Base-by-base conservation (phyloP, 2,888 invertebrate genomes). In the Drosophila limbata region DNA sequence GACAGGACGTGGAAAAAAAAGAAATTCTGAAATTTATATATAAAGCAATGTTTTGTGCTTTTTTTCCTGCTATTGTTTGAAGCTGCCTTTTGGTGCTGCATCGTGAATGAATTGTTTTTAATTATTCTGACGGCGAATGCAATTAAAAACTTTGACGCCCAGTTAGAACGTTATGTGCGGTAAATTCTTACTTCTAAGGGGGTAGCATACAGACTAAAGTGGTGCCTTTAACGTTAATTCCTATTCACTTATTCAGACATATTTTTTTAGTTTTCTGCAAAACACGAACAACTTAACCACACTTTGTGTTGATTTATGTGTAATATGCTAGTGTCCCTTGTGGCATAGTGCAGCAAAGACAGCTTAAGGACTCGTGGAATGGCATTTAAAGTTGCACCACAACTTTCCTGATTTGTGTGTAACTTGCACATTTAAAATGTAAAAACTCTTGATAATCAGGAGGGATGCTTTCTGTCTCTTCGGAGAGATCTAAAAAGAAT, bases 341-440 rank as follows among this genome's bases (percentile, higher is more conserved):
- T 56, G 69, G 48, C 73, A 19, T 40, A 35, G 51, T 40, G 45
- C 37, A 35, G 37, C 28, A 25, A 25, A 6, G 25, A 25, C 25
- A 21, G 45, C 33, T 28, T 45, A 69, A 44, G 69, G 42, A 53
- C 35, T 28, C 51, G 39, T 40, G 17, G n/a, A 42, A 62, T 44
- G n/a, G 40, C 15, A 61, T 64, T 60, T 37, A 66, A 77, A 64
- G 63, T 66, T 73, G 51, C 42, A 56, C 42, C 42, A 33, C 56
- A 71, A 83, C 68, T 69, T 66, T 69, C 31, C 70, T 82, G 53
- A 55, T 66, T 69, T 62, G 47, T 75, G 51, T 68, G 65, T 77
- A 67, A 75, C 71, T 80, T 70, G 67, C 21, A 50, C 53, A 65
- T 75, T 78, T 80, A 62, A 73, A 68, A 82, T 40, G 55, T 15